phyloP scores from a whole-genome alignment of 2,888 invertebrate species.

The Peribatodes rhomboidaria region DNA sequence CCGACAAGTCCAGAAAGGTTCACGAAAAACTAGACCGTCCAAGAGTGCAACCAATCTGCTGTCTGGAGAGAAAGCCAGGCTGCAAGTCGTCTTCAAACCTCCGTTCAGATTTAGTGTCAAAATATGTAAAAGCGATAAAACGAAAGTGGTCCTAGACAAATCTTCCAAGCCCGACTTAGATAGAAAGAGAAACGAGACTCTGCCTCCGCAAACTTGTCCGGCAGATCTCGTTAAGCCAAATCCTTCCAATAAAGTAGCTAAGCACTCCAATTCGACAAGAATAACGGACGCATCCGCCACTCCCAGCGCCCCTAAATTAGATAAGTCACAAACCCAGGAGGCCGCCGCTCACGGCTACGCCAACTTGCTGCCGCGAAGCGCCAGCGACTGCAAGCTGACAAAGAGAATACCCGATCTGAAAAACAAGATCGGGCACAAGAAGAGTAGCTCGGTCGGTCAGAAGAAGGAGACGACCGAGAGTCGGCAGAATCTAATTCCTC shows the following conservation, averaged over 20 bases:
- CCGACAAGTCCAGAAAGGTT: constrained; percentile 82
- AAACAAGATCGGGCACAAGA: constrained; percentile 70
- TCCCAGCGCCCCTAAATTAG: constrained; percentile 61
- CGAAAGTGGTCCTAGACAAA: constrained; percentile 87
- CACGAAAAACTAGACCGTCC: constrained; percentile 85
- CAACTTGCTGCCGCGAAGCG: constrained; percentile 77
- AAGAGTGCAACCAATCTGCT: constrained; percentile 91
- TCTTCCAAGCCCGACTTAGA: constrained; percentile 82
- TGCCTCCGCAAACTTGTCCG: constrained; percentile 56
- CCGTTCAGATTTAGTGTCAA: constrained; percentile 95
- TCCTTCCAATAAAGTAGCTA: constrained; percentile 65
- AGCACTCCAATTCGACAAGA: constrained; percentile 68
- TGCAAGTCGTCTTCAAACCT: constrained; percentile 95
- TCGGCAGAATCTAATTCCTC: constrained; percentile 78
- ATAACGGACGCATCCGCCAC: constrained; percentile 52
- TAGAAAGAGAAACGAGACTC: constrained; percentile 69
- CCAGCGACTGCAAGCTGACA: constrained; percentile 78
- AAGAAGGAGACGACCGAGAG: constrained; percentile 80
- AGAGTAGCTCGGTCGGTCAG: constrained; percentile 82
- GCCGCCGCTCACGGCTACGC: constrained; percentile 70
- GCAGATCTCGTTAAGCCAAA: constrained; percentile 67
- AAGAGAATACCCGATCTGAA: constrained; percentile 70
- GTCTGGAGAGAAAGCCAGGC: constrained; percentile 89
- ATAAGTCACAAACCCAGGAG: constrained; percentile 61
- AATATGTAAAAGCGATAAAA: constrained; percentile 90